Evolutionary conservation across 2,888 invertebrate genomes (phyloP).

Genomic region (Microchrysa polita): DNA sequence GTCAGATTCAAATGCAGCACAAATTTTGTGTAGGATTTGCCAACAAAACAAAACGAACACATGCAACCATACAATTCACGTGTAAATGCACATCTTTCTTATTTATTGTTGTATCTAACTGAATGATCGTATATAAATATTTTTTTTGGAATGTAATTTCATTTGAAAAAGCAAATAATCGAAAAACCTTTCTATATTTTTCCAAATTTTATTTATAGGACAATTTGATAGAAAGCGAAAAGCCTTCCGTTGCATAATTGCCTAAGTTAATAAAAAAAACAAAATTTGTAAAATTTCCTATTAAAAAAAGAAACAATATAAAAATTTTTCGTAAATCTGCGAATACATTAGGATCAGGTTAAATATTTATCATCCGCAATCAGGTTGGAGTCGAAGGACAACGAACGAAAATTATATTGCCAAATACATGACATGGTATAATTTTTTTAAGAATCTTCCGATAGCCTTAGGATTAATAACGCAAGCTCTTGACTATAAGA

Average conservation of each 20-base stretch:
- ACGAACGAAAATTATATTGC: neutral
- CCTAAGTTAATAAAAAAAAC: neutral
- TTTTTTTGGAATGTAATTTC: slow-evolving; percentile 16
- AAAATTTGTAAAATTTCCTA: neutral
- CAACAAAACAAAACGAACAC: too few species aligned
- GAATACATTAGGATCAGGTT: neutral
- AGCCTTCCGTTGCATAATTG: slow-evolving; percentile 34
- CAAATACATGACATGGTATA: neutral
- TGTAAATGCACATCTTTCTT: too few species aligned
- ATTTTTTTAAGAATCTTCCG: neutral
- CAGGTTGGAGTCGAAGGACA: neutral
- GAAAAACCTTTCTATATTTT: neutral
- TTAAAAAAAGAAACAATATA: neutral
- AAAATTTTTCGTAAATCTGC: too few species aligned
- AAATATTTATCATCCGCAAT: neutral
- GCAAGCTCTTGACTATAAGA: neutral
- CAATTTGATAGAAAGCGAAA: slow-evolving; percentile 41
- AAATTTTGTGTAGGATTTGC: too few species aligned
- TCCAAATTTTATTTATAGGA: slow-evolving; percentile 43
- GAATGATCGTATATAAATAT: slow-evolving; percentile 18
- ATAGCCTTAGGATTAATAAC: neutral
- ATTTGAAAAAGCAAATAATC: neutral
- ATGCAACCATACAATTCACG: too few species aligned
- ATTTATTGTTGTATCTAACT: slow-evolving; percentile 21
- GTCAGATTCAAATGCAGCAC: too few species aligned